phyloP scores from a whole-genome alignment of 2,888 invertebrate species.

The Ctenicera cuprea region DNA sequence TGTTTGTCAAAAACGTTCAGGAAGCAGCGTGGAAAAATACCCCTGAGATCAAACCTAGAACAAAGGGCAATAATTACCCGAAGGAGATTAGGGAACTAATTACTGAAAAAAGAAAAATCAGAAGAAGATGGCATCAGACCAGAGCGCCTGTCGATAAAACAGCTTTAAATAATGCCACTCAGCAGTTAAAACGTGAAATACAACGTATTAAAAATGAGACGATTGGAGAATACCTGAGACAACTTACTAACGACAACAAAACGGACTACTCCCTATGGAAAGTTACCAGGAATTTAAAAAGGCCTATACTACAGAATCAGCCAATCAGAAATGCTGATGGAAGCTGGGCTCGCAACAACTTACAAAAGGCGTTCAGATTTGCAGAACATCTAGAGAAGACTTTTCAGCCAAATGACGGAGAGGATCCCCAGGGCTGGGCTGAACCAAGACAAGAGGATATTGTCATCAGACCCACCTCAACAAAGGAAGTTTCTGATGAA shows the following conservation, averaged over 20 bases:
- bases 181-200: constrained; percentile 28
- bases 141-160: constrained; percentile 24
- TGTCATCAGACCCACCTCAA: constrained; percentile 25
- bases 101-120: constrained; percentile 29
- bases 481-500: constrained; percentile 18
- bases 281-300: constrained; percentile 26
- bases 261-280: no score
- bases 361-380: constrained; percentile 23
- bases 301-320: constrained; percentile 13
- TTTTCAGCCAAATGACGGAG: constrained; percentile 34
- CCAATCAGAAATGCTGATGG: constrained; percentile 36
- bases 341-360: constrained; percentile 17
- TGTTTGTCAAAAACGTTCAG: constrained; percentile 32
- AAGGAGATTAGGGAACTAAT: no score
- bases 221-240: constrained; percentile 30
- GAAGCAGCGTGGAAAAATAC: constrained; percentile 28
- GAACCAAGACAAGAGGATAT: constrained; percentile 26
- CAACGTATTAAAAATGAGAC: constrained; percentile 32
- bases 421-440: constrained; percentile 9
- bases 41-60: background rate
- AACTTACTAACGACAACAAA: constrained; percentile 29
- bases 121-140: constrained; percentile 28
- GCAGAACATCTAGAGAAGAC: constrained; percentile 35
- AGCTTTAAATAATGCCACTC: constrained; percentile 22
- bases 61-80: background rate